These are phyloP conservation scores for Drosophila watanabei DNA, from an alignment of 1,140 invertebrate genomes.

Conservation along the genomic window DNA sequence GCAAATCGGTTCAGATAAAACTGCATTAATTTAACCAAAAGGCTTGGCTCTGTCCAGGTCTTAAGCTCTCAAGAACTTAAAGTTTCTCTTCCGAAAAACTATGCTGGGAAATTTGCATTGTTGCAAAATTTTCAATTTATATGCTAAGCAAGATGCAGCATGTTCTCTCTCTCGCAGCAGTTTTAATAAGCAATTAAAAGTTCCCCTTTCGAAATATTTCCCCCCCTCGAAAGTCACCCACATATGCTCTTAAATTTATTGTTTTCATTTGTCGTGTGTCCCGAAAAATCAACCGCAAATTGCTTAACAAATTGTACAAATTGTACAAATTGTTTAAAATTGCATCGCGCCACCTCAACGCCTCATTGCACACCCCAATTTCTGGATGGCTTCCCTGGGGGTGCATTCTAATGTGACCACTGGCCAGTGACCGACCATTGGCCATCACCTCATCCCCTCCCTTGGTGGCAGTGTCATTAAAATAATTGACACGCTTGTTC, in stretches of 20 bases:
- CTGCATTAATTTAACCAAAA: conserved; percentile 62
- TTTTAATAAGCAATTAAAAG: conserved; percentile 78
- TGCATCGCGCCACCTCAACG: conserved; percentile 68
- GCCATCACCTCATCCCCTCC: conserved; percentile 23
- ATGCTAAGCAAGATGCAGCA: conserved; percentile 58
- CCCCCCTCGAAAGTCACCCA: conserved; percentile 29
- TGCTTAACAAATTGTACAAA: conserved; percentile 66
- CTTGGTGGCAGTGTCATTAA: conserved; percentile 51
- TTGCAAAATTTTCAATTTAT: conserved; percentile 68
- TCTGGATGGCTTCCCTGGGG: conserved; percentile 19
- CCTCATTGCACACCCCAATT: conserved; percentile 73
- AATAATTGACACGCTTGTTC: conserved; percentile 83
- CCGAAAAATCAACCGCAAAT: conserved; percentile 72
- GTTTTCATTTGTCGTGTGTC: conserved; percentile 71
- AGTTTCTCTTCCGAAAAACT: conserved; percentile 33
- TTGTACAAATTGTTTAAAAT: conserved; percentile 81
- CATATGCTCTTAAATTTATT: conserved; percentile 66
- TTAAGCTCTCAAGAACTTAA: conserved; percentile 40
- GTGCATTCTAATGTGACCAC: conserved; percentile 72
- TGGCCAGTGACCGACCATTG: conserved; percentile 41
- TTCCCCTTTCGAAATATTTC: conserved; percentile 1
- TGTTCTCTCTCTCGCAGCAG: conserved; percentile 1
- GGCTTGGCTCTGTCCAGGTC: conserved; percentile 44
- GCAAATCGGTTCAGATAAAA: conserved; percentile 65
- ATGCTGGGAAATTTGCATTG: conserved; percentile 60